Base-by-base conservation (phyloP, 1,140 invertebrate species). In the Drosophila subobscura region DNA sequence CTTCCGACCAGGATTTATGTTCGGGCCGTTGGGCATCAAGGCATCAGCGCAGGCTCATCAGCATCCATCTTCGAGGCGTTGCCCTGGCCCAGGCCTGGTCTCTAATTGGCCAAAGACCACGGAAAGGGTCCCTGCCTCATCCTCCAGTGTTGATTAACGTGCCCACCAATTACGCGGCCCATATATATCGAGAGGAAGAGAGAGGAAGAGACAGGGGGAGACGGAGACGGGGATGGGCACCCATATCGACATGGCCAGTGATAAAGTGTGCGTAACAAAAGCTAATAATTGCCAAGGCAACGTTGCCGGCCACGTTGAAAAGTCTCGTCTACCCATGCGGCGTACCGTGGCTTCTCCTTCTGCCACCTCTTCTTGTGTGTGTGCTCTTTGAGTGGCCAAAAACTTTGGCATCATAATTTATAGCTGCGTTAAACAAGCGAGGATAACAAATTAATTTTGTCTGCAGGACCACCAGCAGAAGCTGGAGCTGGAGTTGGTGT, bases 401-500 rank as follows among this genome's bases (percentile, higher is more conserved):
- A 86, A 86, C 70, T 86, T 85, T 74, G 83, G 84, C 79, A 89
- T 88, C 83, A 88, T 88, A 88, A 88, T 88, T 88, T 88, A 88
- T 88, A 89, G 83, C 84, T 88, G 84, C 83, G 83, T 88, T 88
- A 88, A 88, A 88, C 83, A 88, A 88, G 84, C 83, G 79, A 81
- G 83, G 83, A 88, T 88, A 88, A 88, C 83, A 88, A 88, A 88
- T 88, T 88, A 88, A 88, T 88, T 88, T 88, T 83, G 83, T 89
- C 84, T 88, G 79, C 33, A 37, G 33, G 33, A 37, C 33, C 33
- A 33, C 10, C 8, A 33, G 29, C 8, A 10, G 33, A 0, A 12
- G 33, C 33, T 49, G 68, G 52, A 65, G 51, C 54, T 44, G 40
- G 14, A 42, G 51, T 44, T 37, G 7, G 41, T 10, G 50, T 14